Base-by-base conservation (phyloP, 2,113 vertebrate genomes). In the Oncorhynchus nerka region DNA sequence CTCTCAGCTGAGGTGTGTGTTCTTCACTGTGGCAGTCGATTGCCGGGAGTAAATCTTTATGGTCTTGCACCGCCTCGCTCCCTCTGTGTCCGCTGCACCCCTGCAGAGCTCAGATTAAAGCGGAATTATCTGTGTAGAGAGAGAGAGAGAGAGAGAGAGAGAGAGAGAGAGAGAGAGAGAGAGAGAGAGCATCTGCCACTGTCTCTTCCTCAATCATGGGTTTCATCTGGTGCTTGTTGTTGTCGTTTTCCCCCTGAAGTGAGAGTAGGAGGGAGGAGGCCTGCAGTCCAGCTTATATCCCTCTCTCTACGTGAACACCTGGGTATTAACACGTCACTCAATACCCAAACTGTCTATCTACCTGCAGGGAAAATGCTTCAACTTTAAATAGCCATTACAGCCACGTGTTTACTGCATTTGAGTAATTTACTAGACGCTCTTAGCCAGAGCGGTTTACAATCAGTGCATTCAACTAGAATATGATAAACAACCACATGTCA, bases 21-120 rank as follows among this genome's bases (percentile, higher is more conserved):
- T 69, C 86, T 73, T 84, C 83, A 75, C 71, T 73, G 69, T 69
- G 26, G 72, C 78, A 75, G 85, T 81, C 79, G 68, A 71, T 81
- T 75, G 74, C 70, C 74, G 83, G 75, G 80, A 85, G 78, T 88
- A 81, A 83, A 89, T 84, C 80, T 70, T 26, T 80, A 75, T 64
- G 71, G 66, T 64, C 74, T n/a, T n/a, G 59, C 24, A 16, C 9
- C 9, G 51, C 68, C 76, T 79, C 71, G 12, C 59, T 71, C 59
- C 69, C 75, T 77, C 76, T 71, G 82, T 79, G 79, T 34, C 7
- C 49, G 57, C 26, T 15, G n/a, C 55, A 76, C 75, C 30, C 78
- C 90, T 92, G 90, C 89, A 85, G 80, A 81, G 83, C 86, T 79
- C 80, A 85, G 89, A 91, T 92, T 92, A 90, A 89, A 90, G 82